Base-by-base conservation (phyloP, 2,113 vertebrate species). In the Struthio camelus region DNA sequence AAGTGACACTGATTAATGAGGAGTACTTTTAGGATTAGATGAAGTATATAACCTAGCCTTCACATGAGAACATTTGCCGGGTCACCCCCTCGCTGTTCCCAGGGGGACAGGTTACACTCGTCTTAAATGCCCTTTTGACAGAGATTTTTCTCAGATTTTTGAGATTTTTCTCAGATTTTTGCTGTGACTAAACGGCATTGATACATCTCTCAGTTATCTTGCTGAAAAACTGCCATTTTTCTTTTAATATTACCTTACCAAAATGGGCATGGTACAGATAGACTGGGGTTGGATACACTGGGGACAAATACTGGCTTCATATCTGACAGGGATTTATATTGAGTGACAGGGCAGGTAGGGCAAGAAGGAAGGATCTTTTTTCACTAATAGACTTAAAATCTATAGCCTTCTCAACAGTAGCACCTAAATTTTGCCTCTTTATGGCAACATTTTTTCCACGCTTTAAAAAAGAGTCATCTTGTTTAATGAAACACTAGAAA, bases 1-100 rank as follows among this genome's bases (percentile, higher is more conserved):
- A 93, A 90, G 38, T n/a, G 66, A 65, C 65, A 90, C 10, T 54
- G 58, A 87, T 58, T 87, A 87, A 92, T 53, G 53, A 92, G 78
- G 36, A 94, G 75, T 82, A 87, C 36, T 93, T 76, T 36, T 61
- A 50, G 48, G 69, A 83, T 90, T 73, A 95, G 65, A 77, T 85
- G 8, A 81, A 81, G 36, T 62, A 62, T 40, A 71, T 18, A 85
- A 87, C 3, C 23, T 58, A 76, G 30, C 3, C 42, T 90, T 87
- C 70, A 85, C 78, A 67, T 51, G 18, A 93, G 36, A 50, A 27
- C 36, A 71, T 50, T 34, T 53, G 48, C 50, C 19, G 14, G n/a
- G n/a, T 36, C 32, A 67, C 22, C 14, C 9, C 7, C 25, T 65
- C 4, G 24, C 12, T 78, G 34, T 17, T 84, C 80, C 24, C 28